Base-by-base conservation (phyloP, 2,888 invertebrate genomes). In the Lycocerus yunnanus region DNA sequence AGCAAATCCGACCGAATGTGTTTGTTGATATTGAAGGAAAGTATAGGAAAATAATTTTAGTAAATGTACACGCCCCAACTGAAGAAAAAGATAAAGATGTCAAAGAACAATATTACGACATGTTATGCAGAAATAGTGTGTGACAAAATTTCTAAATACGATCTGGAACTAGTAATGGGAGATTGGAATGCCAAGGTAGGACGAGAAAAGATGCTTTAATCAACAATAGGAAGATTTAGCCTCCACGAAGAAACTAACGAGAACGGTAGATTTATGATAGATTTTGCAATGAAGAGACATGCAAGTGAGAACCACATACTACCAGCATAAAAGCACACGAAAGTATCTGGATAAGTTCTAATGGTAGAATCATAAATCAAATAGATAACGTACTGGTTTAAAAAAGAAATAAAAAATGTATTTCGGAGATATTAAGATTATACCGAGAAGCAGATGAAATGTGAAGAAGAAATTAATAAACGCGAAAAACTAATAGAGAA, bases 61-160 rank as follows among this genome's bases (percentile, higher is more conserved):
- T 73, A 16, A 77, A 73, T 21, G 58, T 66, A 13, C 71, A 75
- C 24, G 58, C 77, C 11, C 73, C 75, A n/a, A 67, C 74, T 0
- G 73, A 76, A 58, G 76, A 71, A 15, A 74, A 69, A 63, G 68
- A 68, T 13, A 58, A 65, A 58, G 73, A 76, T 27, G 59, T 20
- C 13, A 72, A 73, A 58, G 68, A 66, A n/a, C 14, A 27, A 14
- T 70, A 61, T 73, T 73, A 70, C 67, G 63, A 75, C 15, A 21
- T 59, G 24, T n/a, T 67, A n/a, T n/a, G n/a, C n/a, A n/a, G 27
- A 67, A 13, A 3, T 59, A n/a, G 58, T 43, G 15, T 21, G 43
- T 4, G 66, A 69, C 15, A 61, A 15, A 11, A 24, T 73, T 5
- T 58, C 71, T 3, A 71, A 71, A 61, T 27, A 67, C 21, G 24